Evolutionary conservation across 2,113 vertebrate genomes (phyloP).

Genomic region (Dissostichus mawsoni): DNA sequence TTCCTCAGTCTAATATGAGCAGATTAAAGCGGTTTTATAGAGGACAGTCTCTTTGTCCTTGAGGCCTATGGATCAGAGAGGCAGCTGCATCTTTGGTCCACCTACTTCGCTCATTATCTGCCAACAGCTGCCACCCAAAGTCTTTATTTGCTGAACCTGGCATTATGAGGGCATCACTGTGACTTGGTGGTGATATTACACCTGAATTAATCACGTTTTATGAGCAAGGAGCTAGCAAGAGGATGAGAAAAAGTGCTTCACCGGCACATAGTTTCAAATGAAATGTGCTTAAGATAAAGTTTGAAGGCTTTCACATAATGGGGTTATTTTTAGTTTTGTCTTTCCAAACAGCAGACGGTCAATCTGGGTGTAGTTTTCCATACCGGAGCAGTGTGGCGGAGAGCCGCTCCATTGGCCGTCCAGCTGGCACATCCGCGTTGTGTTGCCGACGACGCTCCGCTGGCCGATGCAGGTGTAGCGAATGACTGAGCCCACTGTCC

Average conservation of each 20-base stretch:
- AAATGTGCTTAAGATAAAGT: neutral
- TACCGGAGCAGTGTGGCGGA: conserved; percentile 97
- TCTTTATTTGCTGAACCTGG: conserved; percentile 46
- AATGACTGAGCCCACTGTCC: conserved; percentile 91
- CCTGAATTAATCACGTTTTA: conserved; percentile 30
- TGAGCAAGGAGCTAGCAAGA: neutral
- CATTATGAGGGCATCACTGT: conserved; percentile 10
- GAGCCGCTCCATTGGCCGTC: conserved; percentile 97
- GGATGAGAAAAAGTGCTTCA: neutral
- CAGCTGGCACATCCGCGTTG: conserved; percentile 94
- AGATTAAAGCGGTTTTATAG: conserved; percentile 79
- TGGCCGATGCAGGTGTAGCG: conserved; percentile 92
- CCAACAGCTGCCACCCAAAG: conserved; percentile 46
- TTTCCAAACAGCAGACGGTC: neutral
- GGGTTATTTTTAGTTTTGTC: conserved; percentile 2
- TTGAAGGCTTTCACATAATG: neutral
- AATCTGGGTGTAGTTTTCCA: conserved; percentile 31
- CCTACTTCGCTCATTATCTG: conserved; percentile 50
- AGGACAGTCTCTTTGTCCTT: conserved; percentile 67
- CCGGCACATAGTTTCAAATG: neutral
- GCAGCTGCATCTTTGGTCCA: conserved; percentile 52
- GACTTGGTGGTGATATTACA: conserved; percentile 19
- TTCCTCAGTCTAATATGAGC: conserved; percentile 69
- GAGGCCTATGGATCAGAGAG: conserved; percentile 41
- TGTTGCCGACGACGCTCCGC: conserved; percentile 89